Evolutionary conservation across 2,888 invertebrate genomes (phyloP).

Genomic region (Drosophila subquinaria): DNA sequence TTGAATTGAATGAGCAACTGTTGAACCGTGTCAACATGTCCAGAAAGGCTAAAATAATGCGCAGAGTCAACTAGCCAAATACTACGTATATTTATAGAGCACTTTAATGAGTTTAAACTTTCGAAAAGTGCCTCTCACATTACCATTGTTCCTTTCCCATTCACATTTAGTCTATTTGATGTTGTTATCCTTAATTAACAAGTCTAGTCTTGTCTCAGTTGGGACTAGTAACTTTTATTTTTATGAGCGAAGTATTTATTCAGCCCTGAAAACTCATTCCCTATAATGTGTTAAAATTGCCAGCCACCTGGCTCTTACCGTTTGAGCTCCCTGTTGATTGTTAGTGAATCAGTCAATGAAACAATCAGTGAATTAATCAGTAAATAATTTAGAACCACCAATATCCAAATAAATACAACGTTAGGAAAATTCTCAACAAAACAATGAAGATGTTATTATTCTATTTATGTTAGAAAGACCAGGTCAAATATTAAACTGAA

Average conservation of each 20-base stretch:
- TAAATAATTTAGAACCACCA: no score
- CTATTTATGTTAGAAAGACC: neutral
- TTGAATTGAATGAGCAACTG: slow-evolving; percentile 32
- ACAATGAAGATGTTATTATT: neutral
- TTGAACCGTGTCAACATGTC: slow-evolving; percentile 31
- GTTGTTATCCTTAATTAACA: slow-evolving; percentile 4
- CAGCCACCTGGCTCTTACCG: no score
- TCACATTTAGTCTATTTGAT: neutral
- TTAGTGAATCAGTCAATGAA: neutral
- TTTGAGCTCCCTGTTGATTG: no score
- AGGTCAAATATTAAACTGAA: neutral
- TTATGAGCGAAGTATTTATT: neutral
- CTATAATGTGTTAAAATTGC: no score
- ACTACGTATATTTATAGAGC: slow-evolving; percentile 29
- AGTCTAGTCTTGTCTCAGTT: neutral
- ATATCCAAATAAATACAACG: neutral
- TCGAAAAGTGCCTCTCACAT: slow-evolving; percentile 2
- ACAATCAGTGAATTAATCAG: neutral
- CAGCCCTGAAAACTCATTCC: neutral
- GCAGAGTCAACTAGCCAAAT: slow-evolving; percentile 15
- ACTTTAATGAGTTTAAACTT: slow-evolving; percentile 18
- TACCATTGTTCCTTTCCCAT: slow-evolving; percentile 1
- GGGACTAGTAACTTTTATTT: neutral
- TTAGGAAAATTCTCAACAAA: neutral
- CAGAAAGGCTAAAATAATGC: slow-evolving; percentile 28